Evolutionary conservation across 2,888 invertebrate genomes (phyloP).

Genomic region (Zeuzera pyrina): DNA sequence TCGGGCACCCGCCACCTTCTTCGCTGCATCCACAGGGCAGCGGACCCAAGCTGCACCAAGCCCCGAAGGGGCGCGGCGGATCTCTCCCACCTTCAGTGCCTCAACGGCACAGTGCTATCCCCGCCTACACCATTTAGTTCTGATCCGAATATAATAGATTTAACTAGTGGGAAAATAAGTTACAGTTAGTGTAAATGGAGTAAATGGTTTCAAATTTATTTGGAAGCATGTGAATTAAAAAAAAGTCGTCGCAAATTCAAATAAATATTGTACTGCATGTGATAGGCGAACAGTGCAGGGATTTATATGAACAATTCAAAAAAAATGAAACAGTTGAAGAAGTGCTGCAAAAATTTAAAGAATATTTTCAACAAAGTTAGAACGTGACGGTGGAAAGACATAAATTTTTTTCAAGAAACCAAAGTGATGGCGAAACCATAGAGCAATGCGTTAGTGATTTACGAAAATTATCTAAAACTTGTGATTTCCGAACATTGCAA

Average conservation of each 20-base stretch:
- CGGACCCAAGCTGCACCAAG: no score
- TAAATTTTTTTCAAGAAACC: conserved; percentile 5
- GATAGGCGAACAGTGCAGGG: conserved; percentile 3
- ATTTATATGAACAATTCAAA: conserved; percentile 2
- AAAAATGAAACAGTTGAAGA: background rate
- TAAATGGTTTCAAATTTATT: conserved; percentile 4
- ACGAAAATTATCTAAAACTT: conserved; percentile 2
- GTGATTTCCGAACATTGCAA: conserved; percentile 3
- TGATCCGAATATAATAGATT: conserved; percentile 2
- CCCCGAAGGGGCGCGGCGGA: no score
- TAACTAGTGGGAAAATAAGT: conserved; percentile 2
- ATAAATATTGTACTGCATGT: conserved; percentile 3
- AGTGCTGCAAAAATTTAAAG: conserved; percentile 1
- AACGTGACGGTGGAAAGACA: conserved; percentile 5
- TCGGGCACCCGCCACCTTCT: no score
- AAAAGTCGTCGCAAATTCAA: background rate
- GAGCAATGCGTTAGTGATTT: conserved; percentile 4
- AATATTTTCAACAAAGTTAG: conserved; percentile 1
- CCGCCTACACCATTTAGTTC: conserved; percentile 1
- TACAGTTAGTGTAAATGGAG: conserved; percentile 4
- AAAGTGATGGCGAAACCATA: conserved; percentile 3
- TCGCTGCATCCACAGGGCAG: no score
- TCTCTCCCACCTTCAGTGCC: no score
- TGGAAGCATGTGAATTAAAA: conserved; percentile 3
- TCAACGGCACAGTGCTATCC: no score